Evolutionary conservation across 1,140 invertebrate species (phyloP), one percentile per base, ranked within the genome.

Genomic region (Panulirus ornatus): DNA sequence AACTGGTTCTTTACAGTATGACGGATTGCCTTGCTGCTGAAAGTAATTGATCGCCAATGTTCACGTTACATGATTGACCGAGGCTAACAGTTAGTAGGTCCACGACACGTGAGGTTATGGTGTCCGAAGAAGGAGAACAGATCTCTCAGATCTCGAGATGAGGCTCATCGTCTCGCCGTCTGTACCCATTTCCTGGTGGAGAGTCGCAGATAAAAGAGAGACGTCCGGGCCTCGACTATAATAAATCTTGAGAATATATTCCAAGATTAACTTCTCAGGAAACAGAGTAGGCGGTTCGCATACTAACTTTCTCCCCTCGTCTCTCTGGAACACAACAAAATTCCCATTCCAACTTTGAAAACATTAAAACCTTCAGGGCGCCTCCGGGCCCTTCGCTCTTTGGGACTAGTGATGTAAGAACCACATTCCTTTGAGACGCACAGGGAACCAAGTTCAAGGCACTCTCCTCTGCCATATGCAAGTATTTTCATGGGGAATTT

Each of bases 401-500:
- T 40, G 27, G 51, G 40, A 8, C 54, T n/a, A 47, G 38, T 71
- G 73, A 63, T 75, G 19, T 51, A 84, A 51, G 73, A 51, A 42
- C 88, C 40, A 79, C 51, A 90, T 38, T 90, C 82, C 40, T 36
- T 47, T 34, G 81, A 8, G 44, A 84, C 73, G 73, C 66, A 73
- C 75, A 70, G 47, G 85, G n/a, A n/a, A 88, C 85, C 88, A 84
- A 91, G 92, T 92, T 90, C 91, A 87, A 87, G 88, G 86, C 91
- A 88, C 71, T 90, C 91, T 63, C 92, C 82, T 76, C 71, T 79
- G 79, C 91, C 88, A 87, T 91, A 92, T 90, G 88, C 88, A 90
- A 88, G 88, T 92, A 91, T 90, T 92, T 92, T 92, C 92, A 92
- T 91, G 92, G 92, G 92, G 90, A 92, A 92, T 92, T 92, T 88